Conservation (phyloP, 2,797 vertebrate genomes). For the Taenioides sp. region DNA sequence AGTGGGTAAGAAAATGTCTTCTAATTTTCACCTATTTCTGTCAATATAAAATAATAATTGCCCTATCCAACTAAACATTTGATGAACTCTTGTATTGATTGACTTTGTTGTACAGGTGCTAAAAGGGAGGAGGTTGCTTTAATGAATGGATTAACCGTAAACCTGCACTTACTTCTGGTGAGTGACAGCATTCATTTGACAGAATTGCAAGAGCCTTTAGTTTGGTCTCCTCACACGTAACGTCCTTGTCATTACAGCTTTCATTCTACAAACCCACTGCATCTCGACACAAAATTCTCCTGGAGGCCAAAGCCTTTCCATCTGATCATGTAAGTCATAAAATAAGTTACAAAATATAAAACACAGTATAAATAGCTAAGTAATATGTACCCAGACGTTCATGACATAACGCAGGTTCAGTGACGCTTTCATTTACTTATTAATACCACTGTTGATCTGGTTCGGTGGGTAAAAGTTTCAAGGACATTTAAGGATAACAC, state of each 20-base stretch:
- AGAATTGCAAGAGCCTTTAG: too few relatives aligned
- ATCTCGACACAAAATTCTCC: conserved; percentile 87
- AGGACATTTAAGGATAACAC: too few relatives aligned
- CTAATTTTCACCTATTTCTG: too few relatives aligned
- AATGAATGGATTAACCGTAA: conserved; percentile 94
- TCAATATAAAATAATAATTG: too few relatives aligned
- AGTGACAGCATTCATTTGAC: neutral
- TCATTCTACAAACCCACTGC: conserved; percentile 93
- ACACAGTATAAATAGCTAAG: too few relatives aligned
- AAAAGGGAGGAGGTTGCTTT: conserved; percentile 85
- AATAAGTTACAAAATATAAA: neutral
- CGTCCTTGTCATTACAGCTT: conserved; percentile 70
- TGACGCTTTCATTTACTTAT: too few relatives aligned
- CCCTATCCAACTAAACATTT: too few relatives aligned
- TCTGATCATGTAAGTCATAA: conserved; percentile 89
- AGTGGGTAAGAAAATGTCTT: conserved; percentile 79
- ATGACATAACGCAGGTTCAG: too few relatives aligned
- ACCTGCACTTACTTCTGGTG: conserved; percentile 93
- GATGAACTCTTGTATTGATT: neutral
- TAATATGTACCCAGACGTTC: too few relatives aligned
- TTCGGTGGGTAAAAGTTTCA: too few relatives aligned
- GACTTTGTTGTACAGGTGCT: conserved; percentile 79
- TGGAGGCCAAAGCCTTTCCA: conserved; percentile 92
- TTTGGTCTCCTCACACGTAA: neutral
- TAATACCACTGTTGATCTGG: too few relatives aligned